Conservation (phyloP, 2,888 invertebrate species). For the Uloborus plumipes region DNA sequence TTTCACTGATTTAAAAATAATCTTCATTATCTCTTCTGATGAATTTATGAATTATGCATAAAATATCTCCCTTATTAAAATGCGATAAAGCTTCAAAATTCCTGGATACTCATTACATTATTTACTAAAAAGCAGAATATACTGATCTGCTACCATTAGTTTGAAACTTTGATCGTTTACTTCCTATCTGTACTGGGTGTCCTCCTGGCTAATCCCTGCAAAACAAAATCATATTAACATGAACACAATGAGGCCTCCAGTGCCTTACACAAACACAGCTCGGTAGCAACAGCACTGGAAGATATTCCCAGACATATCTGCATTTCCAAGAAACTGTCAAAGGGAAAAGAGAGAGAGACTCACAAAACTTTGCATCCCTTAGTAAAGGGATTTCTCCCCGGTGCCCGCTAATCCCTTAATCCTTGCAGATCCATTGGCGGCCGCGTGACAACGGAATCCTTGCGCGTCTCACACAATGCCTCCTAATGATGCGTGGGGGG, state of each 20-base stretch:
- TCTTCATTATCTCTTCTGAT: too few relatives aligned
- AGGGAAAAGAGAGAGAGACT: constrained; percentile 22
- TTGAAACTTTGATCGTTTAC: too few relatives aligned
- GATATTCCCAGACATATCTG: too few relatives aligned
- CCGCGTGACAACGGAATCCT: constrained; percentile 23
- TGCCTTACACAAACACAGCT: constrained; percentile 24
- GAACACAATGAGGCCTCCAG: constrained; percentile 9
- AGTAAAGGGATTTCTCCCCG: constrained; percentile 35
- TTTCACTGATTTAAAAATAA: too few relatives aligned
- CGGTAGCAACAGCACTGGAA: constrained; percentile 13
- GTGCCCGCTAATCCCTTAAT: constrained; percentile 53
- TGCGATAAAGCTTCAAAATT: too few relatives aligned
- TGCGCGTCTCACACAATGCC: constrained; percentile 36
- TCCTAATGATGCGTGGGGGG: constrained; percentile 50
- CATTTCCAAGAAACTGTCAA: constrained; percentile 29
- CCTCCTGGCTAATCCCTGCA: constrained; percentile 11
- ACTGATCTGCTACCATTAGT: too few relatives aligned
- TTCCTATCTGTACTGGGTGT: too few relatives aligned
- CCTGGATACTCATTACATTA: too few relatives aligned
- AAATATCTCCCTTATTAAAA: too few relatives aligned
- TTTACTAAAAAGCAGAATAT: too few relatives aligned
- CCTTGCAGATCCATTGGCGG: constrained; percentile 36
- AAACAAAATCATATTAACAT: constrained; percentile 52
- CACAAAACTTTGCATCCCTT: constrained; percentile 39
- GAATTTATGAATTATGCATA: too few relatives aligned